These are phyloP conservation scores for Ochropacha duplaris DNA, from an alignment of 2,888 invertebrate species.

Conservation along the genomic window DNA sequence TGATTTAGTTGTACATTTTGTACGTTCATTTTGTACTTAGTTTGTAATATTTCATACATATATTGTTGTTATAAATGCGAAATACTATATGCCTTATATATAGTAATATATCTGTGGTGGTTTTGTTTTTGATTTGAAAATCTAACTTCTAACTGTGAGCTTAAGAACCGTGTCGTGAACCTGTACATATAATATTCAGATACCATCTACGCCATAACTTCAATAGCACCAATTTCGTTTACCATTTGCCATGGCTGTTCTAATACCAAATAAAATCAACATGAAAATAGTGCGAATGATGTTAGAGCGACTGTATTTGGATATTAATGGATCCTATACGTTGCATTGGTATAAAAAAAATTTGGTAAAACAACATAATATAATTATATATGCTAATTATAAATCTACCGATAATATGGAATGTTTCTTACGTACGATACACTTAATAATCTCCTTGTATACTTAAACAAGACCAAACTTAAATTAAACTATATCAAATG, in stretches of 20 bases:
- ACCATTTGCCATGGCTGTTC: background rate
- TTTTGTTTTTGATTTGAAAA: too few relatives aligned
- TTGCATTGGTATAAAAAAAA: constrained; percentile 80
- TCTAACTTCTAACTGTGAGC: background rate
- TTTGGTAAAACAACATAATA: constrained; percentile 70
- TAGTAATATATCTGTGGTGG: background rate
- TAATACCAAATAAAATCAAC: too few relatives aligned
- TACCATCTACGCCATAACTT: background rate
- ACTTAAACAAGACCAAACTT: constrained; percentile 24
- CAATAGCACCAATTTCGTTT: background rate
- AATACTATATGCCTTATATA: background rate
- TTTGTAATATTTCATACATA: background rate
- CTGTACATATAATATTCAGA: background rate
- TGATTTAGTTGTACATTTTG: background rate
- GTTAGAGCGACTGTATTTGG: background rate
- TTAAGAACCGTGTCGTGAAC: too few relatives aligned
- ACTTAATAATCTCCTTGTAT: constrained; percentile 68
- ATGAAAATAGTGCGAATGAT: background rate
- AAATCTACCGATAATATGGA: constrained; percentile 71
- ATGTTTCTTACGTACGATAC: constrained; percentile 49
- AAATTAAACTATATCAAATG: constrained; percentile 29
- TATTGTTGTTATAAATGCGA: background rate
- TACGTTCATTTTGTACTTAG: background rate
- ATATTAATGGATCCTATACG: background rate
- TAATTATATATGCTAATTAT: constrained; percentile 65